Base-by-base conservation (phyloP, 2,113 vertebrate genomes). In the Ochotona curzoniae region DNA sequence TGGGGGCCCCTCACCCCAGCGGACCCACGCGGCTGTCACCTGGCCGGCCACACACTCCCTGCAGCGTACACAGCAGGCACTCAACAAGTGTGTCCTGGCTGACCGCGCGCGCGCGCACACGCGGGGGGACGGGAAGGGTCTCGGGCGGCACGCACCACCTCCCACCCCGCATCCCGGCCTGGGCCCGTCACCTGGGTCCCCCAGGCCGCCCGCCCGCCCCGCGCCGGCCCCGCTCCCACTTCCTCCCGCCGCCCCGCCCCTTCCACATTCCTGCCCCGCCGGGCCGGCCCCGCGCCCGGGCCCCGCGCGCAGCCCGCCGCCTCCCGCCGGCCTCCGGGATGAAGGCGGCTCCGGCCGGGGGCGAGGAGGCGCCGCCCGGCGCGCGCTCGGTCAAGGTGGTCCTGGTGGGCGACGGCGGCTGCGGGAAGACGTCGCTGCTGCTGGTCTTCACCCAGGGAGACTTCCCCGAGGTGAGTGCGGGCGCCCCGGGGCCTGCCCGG, bases 391-490 rank as follows among this genome's bases (percentile, higher is more conserved):
- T 97, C 87, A 98, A 98, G 92, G 97, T 87, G 21, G 98, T 98
- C 67, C 21, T 98, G 13, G 98, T 98, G 44, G 98, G 98, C 79
- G 98, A 98, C n/a, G 98, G 98, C 8, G 97, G 97, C 94, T 98
- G 98, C 90, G 98, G 98, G 93, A 98, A 98, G 96, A 98, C 98
- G 0, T 98, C 97, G 0, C 96, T 98, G 96, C 97, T 98, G 92
- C 69, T 97, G 97, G 96, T 97, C 82, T 98, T 98, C 7, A 95
- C 97, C 69, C 81, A 28, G 0, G 97, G 98, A 17, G 83, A 93
- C 79, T 98, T 98, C 93, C 97, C 98, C 32, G 96, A 98, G 98
- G 98, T 96, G 91, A 87, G 96, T 89, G 84, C 47, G 70, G 13
- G 69, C 25, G 66, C 25, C 14, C 32, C 0, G 32, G 67, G 44